phyloP scores from a whole-genome alignment of 2,113 vertebrate species.

The Syrrhaptes paradoxus region DNA sequence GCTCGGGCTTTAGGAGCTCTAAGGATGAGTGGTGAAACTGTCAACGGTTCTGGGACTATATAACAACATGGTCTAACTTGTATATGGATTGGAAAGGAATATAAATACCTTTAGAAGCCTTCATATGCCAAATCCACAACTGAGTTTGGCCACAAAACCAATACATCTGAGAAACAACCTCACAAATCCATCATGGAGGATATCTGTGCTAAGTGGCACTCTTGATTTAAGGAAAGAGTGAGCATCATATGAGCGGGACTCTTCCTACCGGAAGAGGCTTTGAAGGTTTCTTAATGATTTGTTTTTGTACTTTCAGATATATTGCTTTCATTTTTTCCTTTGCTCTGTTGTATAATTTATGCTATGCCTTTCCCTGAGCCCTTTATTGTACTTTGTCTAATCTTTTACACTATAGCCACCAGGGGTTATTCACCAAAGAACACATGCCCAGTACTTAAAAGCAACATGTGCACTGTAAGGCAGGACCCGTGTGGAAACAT shows the following conservation, averaged over 20 bases:
- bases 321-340: not conserved
- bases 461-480: not conserved
- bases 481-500: not conserved
- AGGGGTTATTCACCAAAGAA: not conserved
- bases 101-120: not conserved
- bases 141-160: not conserved
- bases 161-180: not conserved
- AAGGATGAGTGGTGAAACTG: not conserved
- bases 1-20: not conserved
- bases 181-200: not conserved
- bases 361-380: not conserved
- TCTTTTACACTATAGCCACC: not conserved
- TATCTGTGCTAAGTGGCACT: not conserved
- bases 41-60: not conserved
- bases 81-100: not conserved
- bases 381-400: not conserved
- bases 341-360: not conserved
- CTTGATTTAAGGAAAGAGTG: not conserved
- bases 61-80: not conserved
- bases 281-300: not conserved
- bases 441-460: not conserved
- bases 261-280: not conserved
- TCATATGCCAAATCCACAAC: not conserved
- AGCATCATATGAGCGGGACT: not conserved
- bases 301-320: not conserved